Conservation (phyloP, 2,888 invertebrate species). For the Laothoe populi region DNA sequence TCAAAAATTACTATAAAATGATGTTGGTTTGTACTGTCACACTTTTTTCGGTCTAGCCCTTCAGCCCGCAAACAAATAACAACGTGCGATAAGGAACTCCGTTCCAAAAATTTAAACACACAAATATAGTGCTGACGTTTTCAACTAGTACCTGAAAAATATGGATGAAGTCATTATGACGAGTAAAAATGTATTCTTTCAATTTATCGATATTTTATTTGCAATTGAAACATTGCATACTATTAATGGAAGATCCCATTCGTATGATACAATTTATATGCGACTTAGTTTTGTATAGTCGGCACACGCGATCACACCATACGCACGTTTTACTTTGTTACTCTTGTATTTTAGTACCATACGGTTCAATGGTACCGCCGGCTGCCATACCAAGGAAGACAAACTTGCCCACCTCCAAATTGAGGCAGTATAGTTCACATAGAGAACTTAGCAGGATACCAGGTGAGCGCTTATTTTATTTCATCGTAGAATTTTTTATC, state of each 20-base stretch:
- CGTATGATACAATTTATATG: neutral
- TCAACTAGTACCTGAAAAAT: too few relatives aligned
- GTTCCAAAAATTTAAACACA: too few relatives aligned
- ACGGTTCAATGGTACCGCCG: constrained; percentile 65
- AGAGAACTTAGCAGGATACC: constrained; percentile 79
- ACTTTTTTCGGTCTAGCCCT: too few relatives aligned
- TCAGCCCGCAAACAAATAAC: too few relatives aligned
- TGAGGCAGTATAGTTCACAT: constrained; percentile 82
- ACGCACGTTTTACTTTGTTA: constrained; percentile 21
- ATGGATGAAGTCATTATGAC: too few relatives aligned
- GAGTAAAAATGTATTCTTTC: too few relatives aligned
- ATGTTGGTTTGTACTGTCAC: too few relatives aligned
- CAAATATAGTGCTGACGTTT: too few relatives aligned
- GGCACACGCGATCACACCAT: constrained; percentile 18
- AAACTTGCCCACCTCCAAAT: constrained; percentile 75
- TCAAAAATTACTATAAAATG: too few relatives aligned
- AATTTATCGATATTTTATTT: too few relatives aligned
- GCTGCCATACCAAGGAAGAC: constrained; percentile 60
- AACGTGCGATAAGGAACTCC: too few relatives aligned
- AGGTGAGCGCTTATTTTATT: constrained; percentile 51
- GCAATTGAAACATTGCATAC: neutral
- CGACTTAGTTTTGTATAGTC: neutral
- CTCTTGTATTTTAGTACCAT: constrained; percentile 56
- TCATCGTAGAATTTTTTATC: constrained; percentile 8
- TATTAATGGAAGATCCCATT: neutral